Conservation (phyloP, 2,797 vertebrate species). For the Anas flavirostris region DNA sequence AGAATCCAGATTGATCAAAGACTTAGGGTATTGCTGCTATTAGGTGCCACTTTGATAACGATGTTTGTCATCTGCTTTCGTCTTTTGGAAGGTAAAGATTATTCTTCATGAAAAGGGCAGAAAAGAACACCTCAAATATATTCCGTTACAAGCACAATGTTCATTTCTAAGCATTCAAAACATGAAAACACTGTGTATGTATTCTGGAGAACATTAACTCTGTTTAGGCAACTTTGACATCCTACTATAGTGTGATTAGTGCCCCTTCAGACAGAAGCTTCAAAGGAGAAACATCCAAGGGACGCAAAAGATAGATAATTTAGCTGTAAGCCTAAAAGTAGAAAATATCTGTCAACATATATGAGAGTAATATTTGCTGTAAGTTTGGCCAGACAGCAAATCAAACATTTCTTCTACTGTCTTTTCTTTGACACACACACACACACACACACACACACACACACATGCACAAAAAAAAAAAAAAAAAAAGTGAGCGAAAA, state of each 20-base stretch:
- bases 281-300: neutral
- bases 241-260: neutral
- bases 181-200: rapidly evolving
- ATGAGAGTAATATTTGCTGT: neutral
- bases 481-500: neutral
- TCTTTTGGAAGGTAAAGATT: neutral
- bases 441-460: too few species aligned
- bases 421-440: neutral
- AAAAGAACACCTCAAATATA: rapidly evolving
- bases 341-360: neutral
- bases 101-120: neutral
- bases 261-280: neutral
- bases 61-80: neutral
- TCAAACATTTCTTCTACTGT: neutral
- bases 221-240: neutral
- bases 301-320: neutral
- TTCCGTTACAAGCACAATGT: neutral
- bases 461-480: too few species aligned
- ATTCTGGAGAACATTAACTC: neutral
- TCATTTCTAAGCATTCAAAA: neutral
- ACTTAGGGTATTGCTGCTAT: neutral
- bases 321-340: neutral
- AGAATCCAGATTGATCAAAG: neutral
- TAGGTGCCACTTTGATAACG: neutral
- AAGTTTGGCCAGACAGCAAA: neutral